phyloP scores from a whole-genome alignment of 2,797 vertebrate genomes.

The Lepilemur septentrionalis region DNA sequence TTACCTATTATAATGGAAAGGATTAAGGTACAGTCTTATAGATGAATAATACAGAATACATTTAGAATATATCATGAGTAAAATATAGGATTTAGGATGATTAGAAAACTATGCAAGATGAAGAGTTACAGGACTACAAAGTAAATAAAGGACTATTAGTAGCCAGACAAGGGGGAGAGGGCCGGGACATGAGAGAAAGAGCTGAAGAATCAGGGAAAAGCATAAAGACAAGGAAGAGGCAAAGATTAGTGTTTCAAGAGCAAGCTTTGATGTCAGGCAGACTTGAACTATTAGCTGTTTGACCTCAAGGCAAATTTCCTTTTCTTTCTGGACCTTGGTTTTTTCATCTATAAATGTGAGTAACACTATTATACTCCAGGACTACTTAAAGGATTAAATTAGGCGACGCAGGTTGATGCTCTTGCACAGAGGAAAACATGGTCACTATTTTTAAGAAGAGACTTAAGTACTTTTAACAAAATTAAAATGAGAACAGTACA shows the following conservation, averaged over 20 bases:
- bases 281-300: background rate
- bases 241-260: background rate
- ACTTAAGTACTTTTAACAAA: constrained; percentile 22
- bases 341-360: background rate
- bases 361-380: background rate
- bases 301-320: background rate
- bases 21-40: constrained; percentile 32
- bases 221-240: background rate
- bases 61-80: background rate
- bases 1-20: constrained; percentile 34
- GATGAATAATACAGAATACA: background rate
- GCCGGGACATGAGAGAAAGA: background rate
- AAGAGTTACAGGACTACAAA: background rate
- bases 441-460: background rate
- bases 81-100: constrained; percentile 18
- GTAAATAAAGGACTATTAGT: background rate
- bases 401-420: background rate
- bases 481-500: background rate
- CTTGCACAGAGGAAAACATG: background rate
- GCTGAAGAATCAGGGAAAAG: background rate
- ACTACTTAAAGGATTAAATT: background rate
- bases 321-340: background rate
- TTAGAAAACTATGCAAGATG: constrained; percentile 39
- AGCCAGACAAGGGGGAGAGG: constrained; percentile 1
- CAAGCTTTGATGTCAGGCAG: background rate